Evolutionary conservation across 2,113 vertebrate species (phyloP).

Genomic region (Verasper variegatus): DNA sequence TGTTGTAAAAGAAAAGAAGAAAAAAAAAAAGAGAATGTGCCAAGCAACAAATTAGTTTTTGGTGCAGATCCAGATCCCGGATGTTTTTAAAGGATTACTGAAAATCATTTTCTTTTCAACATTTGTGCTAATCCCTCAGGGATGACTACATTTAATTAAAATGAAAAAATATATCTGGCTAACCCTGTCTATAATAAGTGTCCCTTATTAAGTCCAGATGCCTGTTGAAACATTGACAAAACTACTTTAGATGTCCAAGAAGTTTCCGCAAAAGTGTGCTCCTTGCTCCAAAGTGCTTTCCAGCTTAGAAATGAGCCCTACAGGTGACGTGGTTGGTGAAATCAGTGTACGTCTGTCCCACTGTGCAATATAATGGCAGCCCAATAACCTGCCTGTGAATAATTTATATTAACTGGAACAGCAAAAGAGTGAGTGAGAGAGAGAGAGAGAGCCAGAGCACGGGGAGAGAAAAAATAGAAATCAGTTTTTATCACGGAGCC

Average conservation of each 20-base stretch:
- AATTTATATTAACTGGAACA: conserved; percentile 63
- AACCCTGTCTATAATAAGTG: background rate
- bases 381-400: conserved; percentile 64
- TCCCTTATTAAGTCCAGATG: conserved; percentile 3
- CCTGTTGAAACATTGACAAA: conserved; percentile 11
- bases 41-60: conserved; percentile 7
- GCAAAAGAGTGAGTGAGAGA: conserved; percentile 5
- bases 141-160: background rate
- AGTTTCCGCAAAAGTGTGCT: background rate
- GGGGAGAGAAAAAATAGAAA: conserved; percentile 40
- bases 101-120: background rate
- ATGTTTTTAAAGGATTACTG: background rate
- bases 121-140: background rate
- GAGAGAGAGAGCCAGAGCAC: background rate
- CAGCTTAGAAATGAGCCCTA: too few species aligned
- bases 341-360: conserved; percentile 45
- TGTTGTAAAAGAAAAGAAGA: background rate
- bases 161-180: background rate
- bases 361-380: conserved; percentile 50
- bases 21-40: background rate
- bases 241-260: conserved; percentile 7
- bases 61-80: background rate
- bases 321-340: too few species aligned
- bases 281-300: background rate
- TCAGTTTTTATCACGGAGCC: conserved; percentile 38